Conservation (phyloP, 2,797 vertebrate genomes). For the Gymnoscopelus microlampas region DNA sequence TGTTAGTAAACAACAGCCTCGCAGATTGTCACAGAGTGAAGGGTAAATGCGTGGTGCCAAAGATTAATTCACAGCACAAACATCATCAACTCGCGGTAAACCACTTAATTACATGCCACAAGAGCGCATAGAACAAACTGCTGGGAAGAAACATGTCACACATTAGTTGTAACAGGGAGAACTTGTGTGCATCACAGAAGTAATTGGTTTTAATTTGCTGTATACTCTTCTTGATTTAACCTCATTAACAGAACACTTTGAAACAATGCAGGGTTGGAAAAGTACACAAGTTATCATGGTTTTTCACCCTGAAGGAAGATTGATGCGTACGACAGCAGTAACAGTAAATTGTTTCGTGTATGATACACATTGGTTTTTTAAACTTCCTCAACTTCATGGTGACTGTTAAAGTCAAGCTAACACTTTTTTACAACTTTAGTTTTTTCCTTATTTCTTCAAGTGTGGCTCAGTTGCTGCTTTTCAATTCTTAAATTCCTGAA, state of each 20-base stretch:
- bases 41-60: conserved; percentile 22
- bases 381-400: conserved; percentile 6
- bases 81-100: conserved; percentile 50
- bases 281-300: not conserved
- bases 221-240: conserved; percentile 41
- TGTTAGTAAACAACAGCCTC: conserved; percentile 64
- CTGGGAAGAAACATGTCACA: conserved; percentile 13
- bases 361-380: conserved; percentile 12
- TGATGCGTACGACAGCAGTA: not conserved
- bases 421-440: conserved; percentile 32
- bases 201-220: conserved; percentile 44
- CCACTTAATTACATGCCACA: conserved; percentile 56
- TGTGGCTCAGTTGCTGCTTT: conserved; percentile 34
- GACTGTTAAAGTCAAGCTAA: conserved; percentile 20
- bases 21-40: conserved; percentile 49
- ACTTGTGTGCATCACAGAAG: conserved; percentile 21
- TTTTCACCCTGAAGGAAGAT: conserved; percentile 2
- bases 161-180: conserved; percentile 11
- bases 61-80: conserved; percentile 49
- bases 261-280: conserved; percentile 10
- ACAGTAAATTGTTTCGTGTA: conserved; percentile 11
- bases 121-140: conserved; percentile 40
- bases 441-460: conserved; percentile 34
- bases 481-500: conserved; percentile 46
- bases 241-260: conserved; percentile 20